Base-by-base conservation (phyloP, 1,140 invertebrate genomes). In the Papilio aristodemus region DNA sequence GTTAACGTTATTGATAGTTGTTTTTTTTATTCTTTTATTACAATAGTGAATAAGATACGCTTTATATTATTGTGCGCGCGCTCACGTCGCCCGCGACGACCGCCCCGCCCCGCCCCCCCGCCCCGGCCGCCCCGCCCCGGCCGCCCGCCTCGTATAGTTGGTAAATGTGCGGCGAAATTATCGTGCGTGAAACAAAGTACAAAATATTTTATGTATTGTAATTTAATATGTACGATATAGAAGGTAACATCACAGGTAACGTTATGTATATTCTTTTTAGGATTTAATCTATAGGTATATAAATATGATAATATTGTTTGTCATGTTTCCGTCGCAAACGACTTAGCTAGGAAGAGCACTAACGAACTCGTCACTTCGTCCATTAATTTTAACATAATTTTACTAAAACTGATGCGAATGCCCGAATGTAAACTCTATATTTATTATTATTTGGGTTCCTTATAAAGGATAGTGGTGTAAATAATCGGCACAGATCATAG, bases 351-450 rank as follows among this genome's bases (percentile, higher is more conserved):
- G 83, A 86, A 81, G 81, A 88, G 86, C 82, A 89, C 84, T 90
- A 91, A 90, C 87, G 89, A 91, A 91, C 86, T 90, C 81, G 80
- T 88, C 83, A 91, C 86, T 91, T 91, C 89, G 89, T 91, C 89
- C 89, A 91, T 90, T 90, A 91, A 87, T 89, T 90, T 89, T 86
- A 87, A 81, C 82, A 89, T 86, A 86, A 90, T 88, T 91, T 89
- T 86, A 89, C 80, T 79, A 73, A 72, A 81, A 86, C 80, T 80
- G 85, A 85, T 83, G 85, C 80, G 82, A 83, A 86, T 82, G 79
- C 83, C 83, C 86, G 75, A 81, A 81, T 77, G 83, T 89, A 80
- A 86, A 87, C 79, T 72, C 72, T 80, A 74, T 79, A 85, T 85
- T 81, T 84, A 84, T 83, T 83, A 77, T 83, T 77, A 75, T 80